Percentiles rank a stretch among this genome's conserved stretches.
Conservation (phyloP, 2,113 vertebrate species). For the Micronisus gabar region DNA sequence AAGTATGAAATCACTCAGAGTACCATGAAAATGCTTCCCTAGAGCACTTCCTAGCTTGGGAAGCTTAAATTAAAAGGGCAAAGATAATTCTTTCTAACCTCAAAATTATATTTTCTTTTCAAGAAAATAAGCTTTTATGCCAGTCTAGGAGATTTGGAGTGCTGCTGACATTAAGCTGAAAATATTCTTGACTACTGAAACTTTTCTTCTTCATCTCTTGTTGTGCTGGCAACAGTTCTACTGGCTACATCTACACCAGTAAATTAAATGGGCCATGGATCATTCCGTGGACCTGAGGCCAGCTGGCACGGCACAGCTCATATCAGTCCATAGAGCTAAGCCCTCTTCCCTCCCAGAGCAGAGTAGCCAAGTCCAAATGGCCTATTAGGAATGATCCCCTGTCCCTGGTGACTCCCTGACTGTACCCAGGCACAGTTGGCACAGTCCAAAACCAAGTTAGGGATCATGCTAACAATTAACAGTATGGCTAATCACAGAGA, state of each 20-base stretch:
- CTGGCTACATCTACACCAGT: neutral
- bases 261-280: neutral
- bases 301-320: neutral
- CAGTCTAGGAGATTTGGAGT: neutral
- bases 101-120: neutral
- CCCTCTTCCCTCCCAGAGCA: neutral
- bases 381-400: neutral
- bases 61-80: neutral
- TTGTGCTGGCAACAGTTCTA: neutral
- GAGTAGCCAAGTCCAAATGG: neutral
- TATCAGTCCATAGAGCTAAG: neutral
- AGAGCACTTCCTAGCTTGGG: neutral
- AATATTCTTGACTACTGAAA: neutral
- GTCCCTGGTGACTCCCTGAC: neutral
- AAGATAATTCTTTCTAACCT: neutral
- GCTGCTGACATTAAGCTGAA: neutral
- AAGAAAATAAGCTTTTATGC: neutral
- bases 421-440: neutral
- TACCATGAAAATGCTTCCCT: conserved; percentile 11
- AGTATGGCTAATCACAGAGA: neutral
- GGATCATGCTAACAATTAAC: conserved; percentile 4
- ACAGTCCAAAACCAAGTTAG: neutral
- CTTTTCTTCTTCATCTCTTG: neutral
- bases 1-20: conserved; percentile 41
- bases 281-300: neutral